Evolutionary conservation across 1,140 invertebrate species (phyloP).

Genomic region (Listronotus bonariensis): DNA sequence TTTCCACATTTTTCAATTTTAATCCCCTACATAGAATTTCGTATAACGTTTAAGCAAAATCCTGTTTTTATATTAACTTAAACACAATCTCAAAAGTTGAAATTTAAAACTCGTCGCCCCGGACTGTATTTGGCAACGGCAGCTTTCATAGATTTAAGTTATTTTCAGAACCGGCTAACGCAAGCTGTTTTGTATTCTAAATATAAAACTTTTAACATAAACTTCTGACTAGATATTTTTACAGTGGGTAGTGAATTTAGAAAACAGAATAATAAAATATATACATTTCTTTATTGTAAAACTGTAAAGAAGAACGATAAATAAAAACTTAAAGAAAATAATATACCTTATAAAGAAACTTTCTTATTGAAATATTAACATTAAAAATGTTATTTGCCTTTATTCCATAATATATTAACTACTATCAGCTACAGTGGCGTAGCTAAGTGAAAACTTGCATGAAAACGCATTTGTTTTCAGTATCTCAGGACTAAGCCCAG

Average conservation of each 20-base stretch:
- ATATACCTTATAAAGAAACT: too few relatives aligned
- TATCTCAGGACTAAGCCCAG: too few relatives aligned
- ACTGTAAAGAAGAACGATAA: neutral
- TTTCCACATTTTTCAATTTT: too few relatives aligned
- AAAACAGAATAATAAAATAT: neutral
- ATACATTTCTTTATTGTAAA: neutral
- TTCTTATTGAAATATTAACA: too few relatives aligned
- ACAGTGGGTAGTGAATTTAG: constrained; percentile 3
- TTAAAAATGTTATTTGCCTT: too few relatives aligned
- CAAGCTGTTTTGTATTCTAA: constrained; percentile 35
- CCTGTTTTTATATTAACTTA: too few relatives aligned
- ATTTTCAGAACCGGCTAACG: constrained; percentile 43
- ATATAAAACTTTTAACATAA: constrained; percentile 42
- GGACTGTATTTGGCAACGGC: constrained; percentile 50
- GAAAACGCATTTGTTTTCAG: too few relatives aligned
- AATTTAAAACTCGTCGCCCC: constrained; percentile 40
- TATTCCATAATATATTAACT: too few relatives aligned
- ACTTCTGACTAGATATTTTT: constrained; percentile 12
- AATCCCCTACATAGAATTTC: too few relatives aligned
- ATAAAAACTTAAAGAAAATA: neutral
- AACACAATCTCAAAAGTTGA: constrained; percentile 29
- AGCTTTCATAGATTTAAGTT: constrained; percentile 34
- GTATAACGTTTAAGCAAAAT: too few relatives aligned
- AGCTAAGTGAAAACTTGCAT: too few relatives aligned
- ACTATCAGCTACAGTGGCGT: too few relatives aligned